Percentiles rank a stretch among this genome's conserved stretches.
These are phyloP conservation scores for Colistium nudipinnis DNA, from an alignment of 2,113 vertebrate species.

Conservation along the genomic window DNA sequence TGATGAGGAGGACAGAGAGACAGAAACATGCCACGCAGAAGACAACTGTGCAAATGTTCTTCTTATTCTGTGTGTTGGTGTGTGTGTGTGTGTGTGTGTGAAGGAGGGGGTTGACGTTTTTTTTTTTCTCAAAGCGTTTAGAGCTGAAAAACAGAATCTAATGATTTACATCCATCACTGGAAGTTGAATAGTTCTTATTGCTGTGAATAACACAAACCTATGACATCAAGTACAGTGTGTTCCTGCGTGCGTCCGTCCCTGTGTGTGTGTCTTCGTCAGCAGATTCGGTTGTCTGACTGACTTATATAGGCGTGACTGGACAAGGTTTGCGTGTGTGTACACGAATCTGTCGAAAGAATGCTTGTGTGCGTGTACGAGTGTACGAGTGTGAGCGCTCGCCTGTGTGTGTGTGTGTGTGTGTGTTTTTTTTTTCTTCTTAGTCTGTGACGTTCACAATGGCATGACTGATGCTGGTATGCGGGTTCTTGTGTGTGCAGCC, in stretches of 20 bases:
- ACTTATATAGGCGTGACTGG: conserved; percentile 66
- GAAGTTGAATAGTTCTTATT: conserved; percentile 9
- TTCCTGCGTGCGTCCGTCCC: conserved; percentile 15
- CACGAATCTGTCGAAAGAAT: conserved; percentile 58
- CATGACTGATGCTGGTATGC: conserved; percentile 76
- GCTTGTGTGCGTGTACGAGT: conserved; percentile 11
- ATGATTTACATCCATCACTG: conserved; percentile 21
- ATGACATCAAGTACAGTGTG: conserved; percentile 34
- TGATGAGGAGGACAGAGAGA: conserved; percentile 13
- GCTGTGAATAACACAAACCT: conserved; percentile 26
- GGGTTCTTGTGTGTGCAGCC: conserved; percentile 49
- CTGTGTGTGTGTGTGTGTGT: conserved; percentile 4
- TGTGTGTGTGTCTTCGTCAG: conserved; percentile 55
- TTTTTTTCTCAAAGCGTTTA: neutral
- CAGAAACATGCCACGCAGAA: conserved; percentile 22
- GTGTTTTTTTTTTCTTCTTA: conserved; percentile 6
- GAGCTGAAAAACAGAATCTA: conserved; percentile 9
- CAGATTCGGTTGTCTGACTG: conserved; percentile 63
- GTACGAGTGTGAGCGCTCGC: neutral
- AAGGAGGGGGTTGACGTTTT: neutral
- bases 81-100: neutral
- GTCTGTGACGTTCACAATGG: conserved; percentile 62
- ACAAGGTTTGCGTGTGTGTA: conserved; percentile 57
- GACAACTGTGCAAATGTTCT: conserved; percentile 5
- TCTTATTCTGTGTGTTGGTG: neutral